Conservation (phyloP, 2,797 vertebrate species). For the Xiphophorus birchmanni region DNA sequence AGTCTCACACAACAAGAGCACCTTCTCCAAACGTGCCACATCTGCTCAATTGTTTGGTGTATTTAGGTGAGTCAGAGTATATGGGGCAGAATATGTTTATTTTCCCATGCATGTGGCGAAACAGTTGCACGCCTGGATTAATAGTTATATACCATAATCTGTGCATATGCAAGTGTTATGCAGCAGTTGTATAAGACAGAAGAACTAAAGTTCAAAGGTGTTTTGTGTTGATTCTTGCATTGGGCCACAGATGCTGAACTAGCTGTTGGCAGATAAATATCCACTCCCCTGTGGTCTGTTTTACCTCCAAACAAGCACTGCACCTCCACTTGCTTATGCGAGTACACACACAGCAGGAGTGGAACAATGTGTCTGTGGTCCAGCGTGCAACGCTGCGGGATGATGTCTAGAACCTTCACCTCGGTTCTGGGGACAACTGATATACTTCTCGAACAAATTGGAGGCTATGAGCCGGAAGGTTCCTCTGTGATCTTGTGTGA, state of each 20-base stretch:
- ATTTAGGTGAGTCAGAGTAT: neutral
- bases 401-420: neutral
- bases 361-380: constrained; percentile 17
- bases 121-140: neutral
- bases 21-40: neutral
- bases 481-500: constrained; percentile 17
- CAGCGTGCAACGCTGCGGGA: neutral
- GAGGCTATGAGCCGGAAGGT: constrained; percentile 16
- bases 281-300: constrained; percentile 58
- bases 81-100: neutral
- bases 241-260: constrained; percentile 45
- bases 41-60: neutral
- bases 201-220: constrained; percentile 72
- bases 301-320: constrained; percentile 68
- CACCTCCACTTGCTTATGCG: constrained; percentile 33
- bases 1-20: neutral
- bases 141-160: neutral
- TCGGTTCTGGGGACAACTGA: constrained; percentile 26
- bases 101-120: neutral
- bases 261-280: constrained; percentile 77
- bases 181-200: constrained; percentile 25
- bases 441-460: constrained; percentile 25
- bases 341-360: constrained; percentile 8
- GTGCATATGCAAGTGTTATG: constrained; percentile 5
- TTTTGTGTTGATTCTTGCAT: constrained; percentile 71